These are phyloP conservation scores for Plutomurus gul DNA, from an alignment of 1,140 invertebrate genomes.

Conservation along the genomic window DNA sequence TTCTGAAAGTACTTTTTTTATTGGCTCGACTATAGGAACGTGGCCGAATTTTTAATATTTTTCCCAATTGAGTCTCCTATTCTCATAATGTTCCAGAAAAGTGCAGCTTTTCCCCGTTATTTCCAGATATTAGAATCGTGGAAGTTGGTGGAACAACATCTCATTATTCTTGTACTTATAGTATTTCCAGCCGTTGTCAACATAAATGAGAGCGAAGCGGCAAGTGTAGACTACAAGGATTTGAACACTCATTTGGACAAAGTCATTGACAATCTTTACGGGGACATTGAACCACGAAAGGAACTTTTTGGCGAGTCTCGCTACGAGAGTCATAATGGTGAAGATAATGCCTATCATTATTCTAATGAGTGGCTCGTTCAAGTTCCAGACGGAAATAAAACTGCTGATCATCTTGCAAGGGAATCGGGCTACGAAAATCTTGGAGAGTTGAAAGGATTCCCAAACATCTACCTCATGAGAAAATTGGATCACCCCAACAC, in stretches of 20 bases:
- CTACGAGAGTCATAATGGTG: constrained; percentile 42
- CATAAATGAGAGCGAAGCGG: neutral
- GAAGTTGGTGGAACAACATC: neutral
- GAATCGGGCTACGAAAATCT: constrained; percentile 62
- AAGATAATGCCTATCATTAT: constrained; percentile 56
- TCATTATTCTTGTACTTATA: neutral
- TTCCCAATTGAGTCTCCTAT: neutral
- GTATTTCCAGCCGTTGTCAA: neutral
- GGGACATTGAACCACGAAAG: constrained; percentile 45
- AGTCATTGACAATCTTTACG: constrained; percentile 39
- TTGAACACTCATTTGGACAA: constrained; percentile 36
- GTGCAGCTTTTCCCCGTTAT: neutral
- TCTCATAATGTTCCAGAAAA: neutral
- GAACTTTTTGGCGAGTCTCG: constrained; percentile 37
- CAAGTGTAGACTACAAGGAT: neutral
- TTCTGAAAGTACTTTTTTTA: too few relatives aligned
- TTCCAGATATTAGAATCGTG: neutral
- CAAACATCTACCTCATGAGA: constrained; percentile 64
- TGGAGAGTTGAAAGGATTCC: constrained; percentile 64
- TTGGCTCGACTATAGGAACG: too few relatives aligned
- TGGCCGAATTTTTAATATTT: too few relatives aligned
- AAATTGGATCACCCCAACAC: constrained; percentile 58
- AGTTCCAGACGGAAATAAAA: constrained; percentile 59
- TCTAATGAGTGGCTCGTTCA: constrained; percentile 66
- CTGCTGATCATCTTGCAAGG: constrained; percentile 60